phyloP scores from a whole-genome alignment of 2,113 vertebrate genomes.

The Rhinopomastus cyanomelas region DNA sequence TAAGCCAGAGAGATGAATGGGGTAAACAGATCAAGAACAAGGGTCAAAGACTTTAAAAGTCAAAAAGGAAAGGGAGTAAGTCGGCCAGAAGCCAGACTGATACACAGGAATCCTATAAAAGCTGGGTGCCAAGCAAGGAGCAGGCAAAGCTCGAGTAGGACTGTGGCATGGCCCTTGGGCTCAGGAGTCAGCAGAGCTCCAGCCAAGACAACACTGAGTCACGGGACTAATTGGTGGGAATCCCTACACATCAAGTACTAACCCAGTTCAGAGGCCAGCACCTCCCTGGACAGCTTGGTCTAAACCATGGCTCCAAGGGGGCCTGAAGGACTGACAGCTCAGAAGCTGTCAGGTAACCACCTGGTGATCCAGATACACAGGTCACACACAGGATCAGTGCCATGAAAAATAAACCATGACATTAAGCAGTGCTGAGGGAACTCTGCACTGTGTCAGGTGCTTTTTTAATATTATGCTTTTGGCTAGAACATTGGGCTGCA shows the following conservation, averaged over 20 bases:
- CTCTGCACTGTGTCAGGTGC: neutral
- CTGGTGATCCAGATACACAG: neutral
- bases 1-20: neutral
- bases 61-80: neutral
- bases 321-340: neutral
- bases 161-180: neutral
- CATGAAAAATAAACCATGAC: neutral
- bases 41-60: neutral
- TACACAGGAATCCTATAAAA: neutral
- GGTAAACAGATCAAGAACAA: neutral
- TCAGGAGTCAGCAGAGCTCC: neutral
- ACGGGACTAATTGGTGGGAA: neutral
- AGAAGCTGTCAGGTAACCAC: neutral
- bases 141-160: neutral
- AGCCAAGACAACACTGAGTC: neutral
- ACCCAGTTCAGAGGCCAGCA: neutral
- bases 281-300: neutral
- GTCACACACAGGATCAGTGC: neutral
- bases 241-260: neutral
- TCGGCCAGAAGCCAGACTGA: neutral
- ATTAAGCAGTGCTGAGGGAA: neutral
- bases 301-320: neutral
- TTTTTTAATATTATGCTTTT: neutral
- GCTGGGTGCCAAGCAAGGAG: neutral
- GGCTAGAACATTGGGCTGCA: neutral